Evolutionary conservation across 1,140 invertebrate genomes (phyloP), one percentile per base, ranked within the genome.

Genomic region (Drepana arcuata): DNA sequence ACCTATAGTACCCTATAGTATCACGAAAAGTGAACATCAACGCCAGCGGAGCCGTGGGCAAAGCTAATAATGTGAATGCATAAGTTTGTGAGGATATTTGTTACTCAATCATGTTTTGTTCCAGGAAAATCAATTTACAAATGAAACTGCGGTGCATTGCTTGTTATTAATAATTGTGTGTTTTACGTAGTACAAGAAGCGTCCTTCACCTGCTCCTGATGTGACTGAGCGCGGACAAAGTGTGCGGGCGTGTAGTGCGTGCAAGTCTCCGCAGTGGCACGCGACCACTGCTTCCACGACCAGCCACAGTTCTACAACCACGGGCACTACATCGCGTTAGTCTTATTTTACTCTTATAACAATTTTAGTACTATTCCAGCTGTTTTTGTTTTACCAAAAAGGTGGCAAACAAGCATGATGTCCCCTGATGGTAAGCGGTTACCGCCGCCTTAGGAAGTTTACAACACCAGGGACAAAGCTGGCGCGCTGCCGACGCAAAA

Each of bases 221-320:
- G 82, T 84, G 28, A 84, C 82, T 2, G 75, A 73, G 25, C 71
- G 82, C 13, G 24, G n/a, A 5, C 18, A 4, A 21, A 55, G 62
- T 30, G 39, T 42, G 16, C 40, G 49, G 10, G 30, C 51, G 1
- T 73, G 64, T 43, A 59, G 44, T 29, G 58, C 59, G n/a, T 73
- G 69, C 51, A 74, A 71, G 34, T 60, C 66, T 2, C 43, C 75
- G 16, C 82, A 75, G 34, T 82, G 80, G 71, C 46, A 70, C 13
- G 70, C 78, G 16, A 65, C 68, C 1, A 71, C 68, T 18, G 51
- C 71, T 0, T 79, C 71, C 14, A 71, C 82, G 27, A 74, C 69
- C 25, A 84, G 82, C 48, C 82, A 84, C 55, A 84, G 80, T 29
- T 84, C 82, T 10, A 82, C 78, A 12, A 70, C 69, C 3, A 84